Percentiles rank a stretch among this genome's conserved stretches.
Evolutionary conservation across 2,113 vertebrate genomes (phyloP).

Genomic region (Anolis sagrei): DNA sequence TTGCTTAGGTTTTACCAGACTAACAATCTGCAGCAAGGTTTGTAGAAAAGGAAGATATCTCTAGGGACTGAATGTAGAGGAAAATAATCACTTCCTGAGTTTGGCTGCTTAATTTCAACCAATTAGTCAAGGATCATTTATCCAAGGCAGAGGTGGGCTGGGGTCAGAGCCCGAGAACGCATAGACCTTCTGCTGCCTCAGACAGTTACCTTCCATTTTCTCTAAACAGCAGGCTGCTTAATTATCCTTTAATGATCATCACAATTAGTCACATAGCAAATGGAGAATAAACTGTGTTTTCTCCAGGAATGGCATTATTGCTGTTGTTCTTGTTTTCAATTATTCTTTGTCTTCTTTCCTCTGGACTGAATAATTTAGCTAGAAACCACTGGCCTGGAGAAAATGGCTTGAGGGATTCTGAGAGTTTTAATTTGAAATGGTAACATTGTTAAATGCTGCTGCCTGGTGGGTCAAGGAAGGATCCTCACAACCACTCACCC

Average conservation of each 20-base stretch:
- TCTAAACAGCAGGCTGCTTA: not conserved
- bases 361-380: not conserved
- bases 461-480: no score
- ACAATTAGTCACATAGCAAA: not conserved
- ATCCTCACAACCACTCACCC: no score
- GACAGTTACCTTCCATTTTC: not conserved
- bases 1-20: not conserved
- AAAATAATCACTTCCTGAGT: constrained; percentile 10
- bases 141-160: not conserved
- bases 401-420: not conserved
- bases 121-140: constrained; percentile 20
- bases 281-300: not conserved
- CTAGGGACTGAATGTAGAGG: not conserved
- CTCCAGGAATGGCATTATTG: not conserved
- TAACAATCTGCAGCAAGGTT: not conserved
- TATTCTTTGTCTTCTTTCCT: not conserved
- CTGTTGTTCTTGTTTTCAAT: not conserved
- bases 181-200: not conserved
- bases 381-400: not conserved
- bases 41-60: not conserved
- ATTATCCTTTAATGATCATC: not conserved
- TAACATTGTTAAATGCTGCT: no score
- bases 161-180: constrained; percentile 8
- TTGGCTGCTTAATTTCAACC: constrained; percentile 14
- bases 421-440: no score